Conservation (phyloP, 2,113 vertebrate species). For the Condylura cristata region DNA sequence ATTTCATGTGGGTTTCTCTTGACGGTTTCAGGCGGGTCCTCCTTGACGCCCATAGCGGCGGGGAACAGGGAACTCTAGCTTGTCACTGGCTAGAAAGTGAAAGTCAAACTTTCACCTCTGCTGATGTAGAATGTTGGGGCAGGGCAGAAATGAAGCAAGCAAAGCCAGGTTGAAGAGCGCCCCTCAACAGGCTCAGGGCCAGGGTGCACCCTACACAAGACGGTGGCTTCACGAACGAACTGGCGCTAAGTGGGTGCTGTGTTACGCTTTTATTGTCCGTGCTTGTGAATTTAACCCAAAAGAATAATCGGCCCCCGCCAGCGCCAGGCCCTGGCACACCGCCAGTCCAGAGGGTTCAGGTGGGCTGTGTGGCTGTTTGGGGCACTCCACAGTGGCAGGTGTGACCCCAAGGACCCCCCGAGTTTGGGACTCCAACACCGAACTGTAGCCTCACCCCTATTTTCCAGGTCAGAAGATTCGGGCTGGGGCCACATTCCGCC, state of each 20-base stretch:
- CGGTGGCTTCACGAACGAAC: too few relatives aligned
- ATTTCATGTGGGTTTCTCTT: background rate
- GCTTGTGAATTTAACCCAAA: background rate
- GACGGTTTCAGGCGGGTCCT: background rate
- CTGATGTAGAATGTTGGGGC: too few relatives aligned
- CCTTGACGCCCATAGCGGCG: background rate
- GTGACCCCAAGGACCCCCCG: background rate
- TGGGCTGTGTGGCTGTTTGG: accelerated
- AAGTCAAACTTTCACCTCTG: background rate
- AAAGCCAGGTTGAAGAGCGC: background rate
- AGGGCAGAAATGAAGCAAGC: background rate
- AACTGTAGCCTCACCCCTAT: background rate
- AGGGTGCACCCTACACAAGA: too few relatives aligned
- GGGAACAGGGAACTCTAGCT: background rate
- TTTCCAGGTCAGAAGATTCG: background rate
- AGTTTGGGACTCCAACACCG: background rate
- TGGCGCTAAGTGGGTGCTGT: too few relatives aligned
- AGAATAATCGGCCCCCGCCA: background rate
- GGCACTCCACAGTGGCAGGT: accelerated
- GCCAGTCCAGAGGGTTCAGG: accelerated
- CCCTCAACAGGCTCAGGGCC: background rate
- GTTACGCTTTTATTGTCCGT: background rate
- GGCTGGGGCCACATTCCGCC: background rate
- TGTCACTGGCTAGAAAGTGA: background rate
- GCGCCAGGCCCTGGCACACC: background rate